A percentile compares a stretch with the other conserved stretches of the same genome.
Conservation (phyloP, 1,140 invertebrate genomes). For the Cotesia typhae region DNA sequence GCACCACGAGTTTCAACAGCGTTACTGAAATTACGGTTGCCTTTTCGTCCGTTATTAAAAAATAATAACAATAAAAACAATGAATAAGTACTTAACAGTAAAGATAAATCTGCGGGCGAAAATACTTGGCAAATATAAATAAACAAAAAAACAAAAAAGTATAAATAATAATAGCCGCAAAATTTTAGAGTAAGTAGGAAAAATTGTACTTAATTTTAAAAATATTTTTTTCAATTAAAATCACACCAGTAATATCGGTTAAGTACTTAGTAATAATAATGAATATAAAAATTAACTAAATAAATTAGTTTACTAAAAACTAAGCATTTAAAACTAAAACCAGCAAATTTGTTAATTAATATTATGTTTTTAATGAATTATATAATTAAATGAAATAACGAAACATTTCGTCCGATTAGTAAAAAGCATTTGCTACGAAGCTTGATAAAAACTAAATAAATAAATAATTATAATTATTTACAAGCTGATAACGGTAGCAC, state of each 20-base stretch:
- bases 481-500: constrained; percentile 36
- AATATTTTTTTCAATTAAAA: not conserved
- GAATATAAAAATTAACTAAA: not conserved
- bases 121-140: constrained; percentile 15
- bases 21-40: constrained; percentile 72
- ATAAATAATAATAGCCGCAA: not conserved
- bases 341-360: not conserved
- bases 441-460: constrained; percentile 11
- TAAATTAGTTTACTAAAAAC: constrained; percentile 9
- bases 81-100: constrained; percentile 2
- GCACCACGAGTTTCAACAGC: constrained; percentile 98
- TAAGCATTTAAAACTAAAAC: constrained; percentile 19
- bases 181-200: constrained; percentile 34
- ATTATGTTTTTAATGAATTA: not conserved
- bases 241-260: not conserved
- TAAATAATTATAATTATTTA: constrained; percentile 9
- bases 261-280: constrained; percentile 23
- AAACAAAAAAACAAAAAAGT: constrained; percentile 3
- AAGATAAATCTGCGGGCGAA: constrained; percentile 12
- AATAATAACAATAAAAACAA: constrained; percentile 30
- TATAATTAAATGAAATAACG: constrained; percentile 7
- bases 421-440: constrained; percentile 21
- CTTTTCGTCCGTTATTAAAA: constrained; percentile 45
- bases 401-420: constrained; percentile 1
- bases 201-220: constrained; percentile 24